These are phyloP conservation scores for Brachymystax lenok DNA, from an alignment of 2,797 vertebrate genomes.

Conservation along the genomic window DNA sequence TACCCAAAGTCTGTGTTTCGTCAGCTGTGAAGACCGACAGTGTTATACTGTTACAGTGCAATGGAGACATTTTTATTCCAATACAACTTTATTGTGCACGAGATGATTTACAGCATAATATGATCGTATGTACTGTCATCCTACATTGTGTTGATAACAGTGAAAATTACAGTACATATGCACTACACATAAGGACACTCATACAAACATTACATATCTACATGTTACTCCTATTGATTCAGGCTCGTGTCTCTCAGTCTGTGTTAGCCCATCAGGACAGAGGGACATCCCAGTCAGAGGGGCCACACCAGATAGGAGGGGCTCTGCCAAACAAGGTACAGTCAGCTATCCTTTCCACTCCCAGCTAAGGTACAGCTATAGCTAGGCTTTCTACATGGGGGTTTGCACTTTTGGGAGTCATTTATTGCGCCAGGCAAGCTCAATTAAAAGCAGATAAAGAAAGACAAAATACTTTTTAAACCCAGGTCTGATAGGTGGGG, in stretches of 20 bases:
- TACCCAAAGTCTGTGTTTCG: background rate
- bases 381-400: conserved; percentile 35
- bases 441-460: background rate
- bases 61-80: background rate
- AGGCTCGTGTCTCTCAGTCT: conserved; percentile 65
- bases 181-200: background rate
- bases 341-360: conserved; percentile 44
- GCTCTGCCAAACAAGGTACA: conserved; percentile 66
- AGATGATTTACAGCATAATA: background rate
- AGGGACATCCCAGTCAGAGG: conserved; percentile 67
- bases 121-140: background rate
- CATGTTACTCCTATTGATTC: conserved; percentile 43
- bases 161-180: background rate
- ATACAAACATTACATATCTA: background rate
- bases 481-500: background rate
- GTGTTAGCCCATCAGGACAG: conserved; percentile 67
- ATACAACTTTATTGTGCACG: background rate
- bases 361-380: background rate
- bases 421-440: background rate
- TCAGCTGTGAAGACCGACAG: background rate
- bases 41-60: background rate
- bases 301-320: conserved; percentile 67
- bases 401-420: background rate
- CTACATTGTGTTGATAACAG: background rate
- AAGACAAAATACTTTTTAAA: background rate